Evolutionary conservation across 1,140 invertebrate species (phyloP).

Genomic region (Trichogramma pretiosum): DNA sequence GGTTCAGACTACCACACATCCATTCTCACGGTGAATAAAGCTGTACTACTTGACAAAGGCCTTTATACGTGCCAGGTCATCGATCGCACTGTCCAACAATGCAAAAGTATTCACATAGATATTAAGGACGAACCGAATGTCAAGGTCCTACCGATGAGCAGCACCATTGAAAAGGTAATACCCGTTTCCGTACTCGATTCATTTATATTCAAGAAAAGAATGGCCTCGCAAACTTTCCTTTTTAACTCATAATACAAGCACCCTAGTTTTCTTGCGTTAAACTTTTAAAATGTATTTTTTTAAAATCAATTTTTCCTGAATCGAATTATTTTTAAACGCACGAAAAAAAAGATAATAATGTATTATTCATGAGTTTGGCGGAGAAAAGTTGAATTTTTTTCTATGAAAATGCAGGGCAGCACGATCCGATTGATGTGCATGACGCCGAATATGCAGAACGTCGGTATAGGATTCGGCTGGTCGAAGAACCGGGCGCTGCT

Average conservation of each 20-base stretch:
- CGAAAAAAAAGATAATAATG: too few relatives aligned
- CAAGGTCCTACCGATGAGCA: conserved; percentile 61
- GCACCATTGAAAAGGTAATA: conserved; percentile 66
- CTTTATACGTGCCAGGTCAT: conserved; percentile 63
- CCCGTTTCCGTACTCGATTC: background rate
- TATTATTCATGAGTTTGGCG: too few relatives aligned
- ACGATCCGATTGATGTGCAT: conserved; percentile 39
- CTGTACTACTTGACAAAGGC: conserved; percentile 58
- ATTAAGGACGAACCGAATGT: conserved; percentile 60
- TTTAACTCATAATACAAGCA: background rate
- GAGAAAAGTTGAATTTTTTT: too few relatives aligned
- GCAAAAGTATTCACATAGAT: conserved; percentile 57
- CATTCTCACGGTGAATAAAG: conserved; percentile 57
- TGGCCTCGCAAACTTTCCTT: too few relatives aligned
- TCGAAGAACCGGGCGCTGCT: conserved; percentile 64
- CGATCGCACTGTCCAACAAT: conserved; percentile 66
- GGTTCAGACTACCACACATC: conserved; percentile 59
- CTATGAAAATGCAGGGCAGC: conserved; percentile 32
- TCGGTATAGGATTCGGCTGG: conserved; percentile 67
- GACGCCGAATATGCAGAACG: conserved; percentile 37
- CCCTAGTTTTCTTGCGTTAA: background rate
- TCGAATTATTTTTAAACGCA: too few relatives aligned
- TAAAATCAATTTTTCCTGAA: too few relatives aligned
- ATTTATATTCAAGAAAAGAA: background rate
- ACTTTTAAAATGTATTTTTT: background rate